Percentiles rank a stretch among this genome's conserved stretches.
These are phyloP conservation scores for Orbicella faveolata DNA, from an alignment of 64 coral and sea anemone species.

Conservation along the genomic window DNA sequence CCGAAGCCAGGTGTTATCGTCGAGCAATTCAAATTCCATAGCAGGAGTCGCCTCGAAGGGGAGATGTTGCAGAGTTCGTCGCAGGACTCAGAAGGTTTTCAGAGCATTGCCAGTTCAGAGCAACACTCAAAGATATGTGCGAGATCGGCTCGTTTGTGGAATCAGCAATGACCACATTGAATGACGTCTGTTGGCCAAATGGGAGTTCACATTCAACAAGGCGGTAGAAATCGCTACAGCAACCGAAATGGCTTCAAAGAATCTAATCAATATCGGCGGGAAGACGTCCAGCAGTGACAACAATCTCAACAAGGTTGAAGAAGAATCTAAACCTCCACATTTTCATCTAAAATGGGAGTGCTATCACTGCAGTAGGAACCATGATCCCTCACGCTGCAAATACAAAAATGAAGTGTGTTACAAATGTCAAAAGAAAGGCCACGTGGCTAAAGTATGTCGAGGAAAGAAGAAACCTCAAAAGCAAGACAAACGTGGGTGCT, in stretches of 20 bases:
- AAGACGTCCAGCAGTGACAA: conserved; percentile 14
- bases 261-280: conserved; percentile 10
- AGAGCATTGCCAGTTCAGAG: no score
- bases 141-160: no score
- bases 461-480: no score
- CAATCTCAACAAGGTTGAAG: conserved; percentile 24
- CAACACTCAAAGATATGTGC: no score
- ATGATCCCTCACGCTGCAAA: conserved; percentile 21
- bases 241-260: not conserved
- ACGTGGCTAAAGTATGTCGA: no score
- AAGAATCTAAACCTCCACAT: not conserved
- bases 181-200: conserved; percentile 20
- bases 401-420: not conserved
- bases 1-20: conserved; percentile 41
- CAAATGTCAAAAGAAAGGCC: no score
- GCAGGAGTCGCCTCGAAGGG: conserved; percentile 1
- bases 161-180: not conserved
- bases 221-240: conserved; percentile 49
- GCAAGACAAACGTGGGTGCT: no score
- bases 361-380: conserved; percentile 45
- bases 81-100: not conserved
- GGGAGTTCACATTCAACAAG: conserved; percentile 22
- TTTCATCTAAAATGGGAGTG: conserved; percentile 8
- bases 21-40: conserved; percentile 67
- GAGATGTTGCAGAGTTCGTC: conserved; percentile 41